phyloP scores from a whole-genome alignment of 1,140 invertebrate species.

The Platyscapa corneri region DNA sequence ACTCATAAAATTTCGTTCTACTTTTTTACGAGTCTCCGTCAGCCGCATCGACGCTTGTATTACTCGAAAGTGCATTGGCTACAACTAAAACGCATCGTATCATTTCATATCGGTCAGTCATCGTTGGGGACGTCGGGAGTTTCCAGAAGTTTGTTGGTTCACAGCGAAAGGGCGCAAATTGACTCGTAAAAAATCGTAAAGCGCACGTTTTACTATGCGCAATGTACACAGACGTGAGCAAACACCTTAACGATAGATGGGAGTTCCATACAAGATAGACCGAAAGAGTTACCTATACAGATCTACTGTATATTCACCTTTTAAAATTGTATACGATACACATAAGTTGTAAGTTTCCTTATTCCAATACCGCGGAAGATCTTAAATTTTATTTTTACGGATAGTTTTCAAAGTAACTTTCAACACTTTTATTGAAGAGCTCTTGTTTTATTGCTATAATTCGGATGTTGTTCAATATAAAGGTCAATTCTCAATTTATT shows the following conservation, averaged over 20 bases:
- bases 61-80: constrained; percentile 15
- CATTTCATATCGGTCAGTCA: not conserved
- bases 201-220: not conserved
- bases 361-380: not conserved
- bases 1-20: not conserved
- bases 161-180: not conserved
- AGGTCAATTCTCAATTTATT: too few species aligned
- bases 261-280: not conserved
- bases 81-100: not conserved
- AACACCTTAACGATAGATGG: not conserved
- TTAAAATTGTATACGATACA: not conserved
- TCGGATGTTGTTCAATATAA: not conserved
- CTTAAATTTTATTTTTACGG: not conserved
- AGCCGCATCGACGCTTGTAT: not conserved
- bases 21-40: constrained; percentile 4
- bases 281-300: not conserved
- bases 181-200: not conserved
- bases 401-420: not conserved
- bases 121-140: not conserved
- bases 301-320: not conserved
- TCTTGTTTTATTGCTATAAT: not conserved
- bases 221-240: not conserved
- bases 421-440: not conserved
- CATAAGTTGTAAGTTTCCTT: not conserved
- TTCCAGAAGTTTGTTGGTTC: not conserved